Percentiles rank a stretch among this genome's conserved stretches.
These are phyloP conservation scores for Zoanthus gigantus DNA, from an alignment of 92 coral and sea anemone species.

Conservation along the genomic window DNA sequence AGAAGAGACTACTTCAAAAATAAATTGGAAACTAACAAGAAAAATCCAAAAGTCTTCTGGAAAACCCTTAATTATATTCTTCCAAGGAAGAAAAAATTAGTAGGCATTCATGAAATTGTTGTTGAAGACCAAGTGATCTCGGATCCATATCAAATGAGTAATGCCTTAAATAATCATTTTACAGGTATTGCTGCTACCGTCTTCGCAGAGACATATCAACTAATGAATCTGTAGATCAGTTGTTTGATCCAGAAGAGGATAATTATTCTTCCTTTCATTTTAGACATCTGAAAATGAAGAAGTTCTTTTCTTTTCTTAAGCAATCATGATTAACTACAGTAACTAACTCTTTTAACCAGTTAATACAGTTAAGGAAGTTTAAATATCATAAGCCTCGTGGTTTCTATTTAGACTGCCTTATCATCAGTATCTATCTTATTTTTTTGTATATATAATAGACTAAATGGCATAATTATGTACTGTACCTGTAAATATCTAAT, in stretches of 20 bases:
- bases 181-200: conserved; percentile 19
- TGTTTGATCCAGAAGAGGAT: not conserved
- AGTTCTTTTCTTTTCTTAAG: not conserved
- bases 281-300: conserved; percentile 30
- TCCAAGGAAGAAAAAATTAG: conserved; percentile 1
- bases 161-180: conserved; percentile 11
- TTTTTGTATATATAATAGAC: too few species aligned
- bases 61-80: conserved; percentile 3
- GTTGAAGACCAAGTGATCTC: not conserved
- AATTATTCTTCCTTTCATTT: conserved; percentile 7
- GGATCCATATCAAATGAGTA: not conserved
- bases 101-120: not conserved
- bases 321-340: too few species aligned
- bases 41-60: not conserved
- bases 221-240: not conserved
- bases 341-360: too few species aligned
- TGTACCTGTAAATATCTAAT: too few species aligned
- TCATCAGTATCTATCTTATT: too few species aligned
- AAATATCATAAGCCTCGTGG: too few species aligned
- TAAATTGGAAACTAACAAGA: not conserved
- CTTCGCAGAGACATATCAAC: conserved; percentile 14
- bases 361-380: too few species aligned
- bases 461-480: too few species aligned
- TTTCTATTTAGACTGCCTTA: too few species aligned
- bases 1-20: conserved; percentile 28